These are phyloP conservation scores for Callimorpha dominula DNA, from an alignment of 2,888 invertebrate genomes.

Conservation along the genomic window DNA sequence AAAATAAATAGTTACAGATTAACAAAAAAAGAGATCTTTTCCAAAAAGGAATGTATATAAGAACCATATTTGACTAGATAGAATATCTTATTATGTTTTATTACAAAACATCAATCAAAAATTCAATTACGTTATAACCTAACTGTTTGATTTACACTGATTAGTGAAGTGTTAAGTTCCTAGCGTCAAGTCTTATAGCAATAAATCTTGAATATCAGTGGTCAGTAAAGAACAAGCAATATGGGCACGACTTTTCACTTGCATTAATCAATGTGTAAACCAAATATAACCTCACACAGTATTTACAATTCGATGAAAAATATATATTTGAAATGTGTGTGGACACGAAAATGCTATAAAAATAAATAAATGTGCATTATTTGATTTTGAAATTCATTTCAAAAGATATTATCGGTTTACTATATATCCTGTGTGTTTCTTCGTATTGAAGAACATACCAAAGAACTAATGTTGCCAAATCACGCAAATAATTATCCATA, in stretches of 20 bases:
- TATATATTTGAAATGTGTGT: conserved; percentile 21
- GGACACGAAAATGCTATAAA: conserved; percentile 20
- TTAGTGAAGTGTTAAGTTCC: not conserved
- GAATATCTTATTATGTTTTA: conserved; percentile 34
- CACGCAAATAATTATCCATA: conserved; percentile 1
- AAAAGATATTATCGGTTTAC: not conserved
- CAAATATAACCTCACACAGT: conserved; percentile 16
- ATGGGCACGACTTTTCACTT: not conserved
- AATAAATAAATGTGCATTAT: conserved; percentile 30
- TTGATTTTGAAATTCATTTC: conserved; percentile 13
- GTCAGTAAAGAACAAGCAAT: too few relatives aligned
- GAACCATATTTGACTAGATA: conserved; percentile 59
- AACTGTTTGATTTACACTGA: conserved; percentile 7
- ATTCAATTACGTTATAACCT: conserved; percentile 34
- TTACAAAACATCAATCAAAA: conserved; percentile 44
- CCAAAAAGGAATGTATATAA: conserved; percentile 45
- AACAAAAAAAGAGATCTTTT: conserved; percentile 58
- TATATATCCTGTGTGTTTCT: not conserved
- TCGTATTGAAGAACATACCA: not conserved
- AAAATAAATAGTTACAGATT: conserved; percentile 54
- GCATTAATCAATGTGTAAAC: not conserved
- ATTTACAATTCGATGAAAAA: conserved; percentile 42
- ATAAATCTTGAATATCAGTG: not conserved
- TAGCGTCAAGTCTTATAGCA: not conserved
- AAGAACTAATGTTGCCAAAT: conserved; percentile 14